phyloP scores from a whole-genome alignment of 2,888 invertebrate genomes.

The Portevinia maculata region DNA sequence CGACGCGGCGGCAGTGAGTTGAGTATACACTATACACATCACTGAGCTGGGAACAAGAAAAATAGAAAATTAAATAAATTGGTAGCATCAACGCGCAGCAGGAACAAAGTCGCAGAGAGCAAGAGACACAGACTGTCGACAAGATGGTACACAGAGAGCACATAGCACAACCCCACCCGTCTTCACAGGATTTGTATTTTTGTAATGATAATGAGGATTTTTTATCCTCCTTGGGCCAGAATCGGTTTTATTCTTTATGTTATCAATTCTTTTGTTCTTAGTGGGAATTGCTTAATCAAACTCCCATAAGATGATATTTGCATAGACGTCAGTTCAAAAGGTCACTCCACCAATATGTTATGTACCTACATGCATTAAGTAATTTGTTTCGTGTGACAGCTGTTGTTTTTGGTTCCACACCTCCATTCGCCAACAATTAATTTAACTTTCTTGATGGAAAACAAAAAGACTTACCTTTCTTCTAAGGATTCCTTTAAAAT shows the following conservation, averaged over 20 bases:
- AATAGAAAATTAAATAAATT: conserved; percentile 41
- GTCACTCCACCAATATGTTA: no score
- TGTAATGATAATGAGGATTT: conserved; percentile 24
- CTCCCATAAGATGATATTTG: background rate
- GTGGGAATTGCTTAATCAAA: background rate
- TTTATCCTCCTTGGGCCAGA: conserved; percentile 11
- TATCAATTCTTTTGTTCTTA: conserved; percentile 12
- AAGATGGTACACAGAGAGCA: conserved; percentile 68
- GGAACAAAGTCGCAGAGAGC: conserved; percentile 68
- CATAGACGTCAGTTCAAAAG: background rate
- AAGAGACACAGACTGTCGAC: conserved; percentile 61
- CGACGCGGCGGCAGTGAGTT: conserved; percentile 32
- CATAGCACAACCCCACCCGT: conserved; percentile 69
- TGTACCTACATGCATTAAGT: no score
- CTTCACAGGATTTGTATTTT: conserved; percentile 49
- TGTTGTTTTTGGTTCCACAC: no score
- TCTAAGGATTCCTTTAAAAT: conserved; percentile 15
- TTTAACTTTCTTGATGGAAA: background rate
- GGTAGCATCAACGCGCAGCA: conserved; percentile 68
- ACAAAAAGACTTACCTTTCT: conserved; percentile 43
- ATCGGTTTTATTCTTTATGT: conserved; percentile 52
- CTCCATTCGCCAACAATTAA: no score
- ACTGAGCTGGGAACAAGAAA: conserved; percentile 35
- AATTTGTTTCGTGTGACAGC: conserved; percentile 42
- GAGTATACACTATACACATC: no score